Conservation (phyloP, 1,140 invertebrate species). For the Colletes latitarsis region DNA sequence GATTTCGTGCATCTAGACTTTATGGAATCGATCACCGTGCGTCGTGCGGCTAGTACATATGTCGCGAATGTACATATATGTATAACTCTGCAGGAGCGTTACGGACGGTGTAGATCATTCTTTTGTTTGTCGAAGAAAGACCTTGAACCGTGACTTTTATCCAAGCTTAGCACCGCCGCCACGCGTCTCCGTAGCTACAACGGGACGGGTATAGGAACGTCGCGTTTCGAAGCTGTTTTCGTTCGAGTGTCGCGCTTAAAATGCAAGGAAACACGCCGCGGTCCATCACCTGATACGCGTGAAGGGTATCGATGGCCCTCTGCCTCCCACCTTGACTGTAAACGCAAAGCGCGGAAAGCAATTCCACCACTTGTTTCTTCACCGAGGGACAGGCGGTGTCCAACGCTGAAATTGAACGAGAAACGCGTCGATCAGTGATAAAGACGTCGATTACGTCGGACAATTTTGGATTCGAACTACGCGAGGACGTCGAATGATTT, state of each 20-base stretch:
- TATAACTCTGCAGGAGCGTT: neutral
- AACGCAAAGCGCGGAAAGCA: slow-evolving; percentile 93
- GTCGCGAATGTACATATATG: neutral
- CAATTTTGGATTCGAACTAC: slow-evolving; percentile 7
- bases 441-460: neutral
- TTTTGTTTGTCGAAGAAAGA: slow-evolving; percentile 41
- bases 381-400: slow-evolving; percentile 92
- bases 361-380: slow-evolving; percentile 95
- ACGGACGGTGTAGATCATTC: slow-evolving; percentile 23
- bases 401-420: slow-evolving; percentile 84
- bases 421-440: slow-evolving; percentile 14
- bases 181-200: slow-evolving; percentile 20
- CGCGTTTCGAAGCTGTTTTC: no score
- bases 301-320: slow-evolving; percentile 91
- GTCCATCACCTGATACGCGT: slow-evolving; percentile 90
- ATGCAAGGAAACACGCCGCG: neutral
- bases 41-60: no score
- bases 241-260: neutral
- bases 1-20: no score
- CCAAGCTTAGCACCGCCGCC: slow-evolving; percentile 12
- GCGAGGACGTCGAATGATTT: slow-evolving; percentile 65
- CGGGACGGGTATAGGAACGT: neutral
- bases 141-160: slow-evolving; percentile 64
- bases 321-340: slow-evolving; percentile 93
- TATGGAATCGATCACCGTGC: no score